Evolutionary conservation across 2,888 invertebrate genomes (phyloP), one percentile per base, ranked within the genome.

Genomic region (Dorcus parallelipipedus): DNA sequence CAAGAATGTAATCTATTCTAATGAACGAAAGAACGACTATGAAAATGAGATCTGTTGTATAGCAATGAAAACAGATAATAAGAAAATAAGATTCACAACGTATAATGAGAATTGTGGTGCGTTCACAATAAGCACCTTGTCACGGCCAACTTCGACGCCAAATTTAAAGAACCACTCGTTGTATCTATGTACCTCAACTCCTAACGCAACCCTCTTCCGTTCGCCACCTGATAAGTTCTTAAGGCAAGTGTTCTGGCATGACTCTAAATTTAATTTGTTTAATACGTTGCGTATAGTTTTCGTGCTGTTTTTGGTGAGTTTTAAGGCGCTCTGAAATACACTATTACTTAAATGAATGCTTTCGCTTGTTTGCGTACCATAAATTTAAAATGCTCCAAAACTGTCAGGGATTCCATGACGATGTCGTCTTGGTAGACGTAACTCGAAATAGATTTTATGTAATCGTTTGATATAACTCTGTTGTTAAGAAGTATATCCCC

Each of bases 141-240:
- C 14, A 14, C 14, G 14, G 14, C 14, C 14, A 14, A 14, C 14
- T 14, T 14, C 14, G 14, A 14, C 14, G 14, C 14, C 14, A 14
- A 14, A 14, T 14, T 14, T 1, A 14, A 14, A 14, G 1, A 14
- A 14, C 1, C 14, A 14, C 14, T 14, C 14, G 14, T 14, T 14
- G 23, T n/a, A 51, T 90, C 83, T 95, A 94, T 61, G 58, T 68
- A 73, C 73, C 60, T 67, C 70, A 56, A 92, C 90, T 54, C 95
- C 96, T 67, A 97, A 83, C 3, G 94, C 87, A 0, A 96, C 82
- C 64, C 93, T 82, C 73, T 93, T 93, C 71, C 88, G 85, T 78
- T 97, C 95, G 0, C 97, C 97, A 0, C 96, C 95, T 1, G 95
- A 95, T 42, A 96, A 81, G 9, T 87, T 85, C 70, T 87, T 87